phyloP scores from a whole-genome alignment of 2,797 vertebrate genomes.

The Cyprinodon diabolis region DNA sequence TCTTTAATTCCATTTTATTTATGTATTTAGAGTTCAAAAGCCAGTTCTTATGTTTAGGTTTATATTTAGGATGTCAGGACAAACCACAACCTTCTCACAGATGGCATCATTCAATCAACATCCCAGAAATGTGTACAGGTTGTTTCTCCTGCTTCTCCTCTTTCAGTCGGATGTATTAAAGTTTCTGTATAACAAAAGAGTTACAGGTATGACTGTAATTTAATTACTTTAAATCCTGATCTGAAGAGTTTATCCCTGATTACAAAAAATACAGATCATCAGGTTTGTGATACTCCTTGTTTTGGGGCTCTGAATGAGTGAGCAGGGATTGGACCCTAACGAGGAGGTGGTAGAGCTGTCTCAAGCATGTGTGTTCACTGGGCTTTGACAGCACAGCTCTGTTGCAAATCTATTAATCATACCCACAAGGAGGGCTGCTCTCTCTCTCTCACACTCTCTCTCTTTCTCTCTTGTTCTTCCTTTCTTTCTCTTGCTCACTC shows the following conservation, averaged over 20 bases:
- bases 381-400: constrained; percentile 86
- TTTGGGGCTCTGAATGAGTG: constrained; percentile 68
- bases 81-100: background rate
- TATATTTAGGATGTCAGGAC: background rate
- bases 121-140: background rate
- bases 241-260: constrained; percentile 21
- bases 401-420: constrained; percentile 90
- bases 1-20: too few relatives aligned
- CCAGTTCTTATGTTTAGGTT: background rate
- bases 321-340: constrained; percentile 75
- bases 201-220: background rate
- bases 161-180: too few relatives aligned
- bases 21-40: background rate
- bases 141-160: background rate
- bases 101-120: background rate
- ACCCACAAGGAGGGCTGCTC: constrained; percentile 85
- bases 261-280: constrained; percentile 49
- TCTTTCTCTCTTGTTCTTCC: constrained; percentile 40
- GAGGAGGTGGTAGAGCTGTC: constrained; percentile 80
- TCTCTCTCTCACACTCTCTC: constrained; percentile 42
- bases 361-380: constrained; percentile 83
- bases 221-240: background rate
- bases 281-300: constrained; percentile 61
- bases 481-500: constrained; percentile 15
- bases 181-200: background rate